Evolutionary conservation across 2,797 vertebrate species (phyloP), one percentile per base, ranked within the genome.

Genomic region (Leuciscus waleckii): DNA sequence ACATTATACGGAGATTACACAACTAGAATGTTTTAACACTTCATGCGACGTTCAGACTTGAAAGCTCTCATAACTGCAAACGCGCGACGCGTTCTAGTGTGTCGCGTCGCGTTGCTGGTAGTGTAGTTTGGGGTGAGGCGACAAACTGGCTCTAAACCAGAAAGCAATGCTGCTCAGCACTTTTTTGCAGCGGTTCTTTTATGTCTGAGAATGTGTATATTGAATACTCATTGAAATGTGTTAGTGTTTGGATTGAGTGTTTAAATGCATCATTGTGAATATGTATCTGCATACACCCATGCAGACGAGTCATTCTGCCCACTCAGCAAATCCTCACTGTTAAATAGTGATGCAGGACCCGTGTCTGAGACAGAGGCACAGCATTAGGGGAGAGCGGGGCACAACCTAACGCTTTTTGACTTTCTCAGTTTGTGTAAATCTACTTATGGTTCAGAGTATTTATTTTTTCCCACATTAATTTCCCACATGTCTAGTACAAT

Each of bases 221-320:
- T 26, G 61, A 32, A 61, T 73, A 17, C 1, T n/a, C 69, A 17
- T 8, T 61, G 39, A 35, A n/a, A 63, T 63, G 41, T 56, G 39
- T 71, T 21, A 41, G 35, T 81, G 41, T 83, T 39, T 74, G 29
- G 7, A 35, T 35, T 35, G 71, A 29, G 51, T n/a, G 37, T 61
- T 26, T 3, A 67, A 79, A 79, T 35, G 81, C 5, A 39, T 46
- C 71, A 29, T 65, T 75, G 14, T 65, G 41, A 32, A 41, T 41
- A 49, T 69, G 19, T 51, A 56, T 75, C 43, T 83, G 82, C 81
- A 74, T 74, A 61, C 70, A 65, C 41, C 81, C 32, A 74, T 68
- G 61, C 74, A 84, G 49, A 77, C 5, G 49, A 82, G 46, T 21
- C 46, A 41, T 65, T 76, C 63, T 41, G 82, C 37, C 11, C 4